Evolutionary conservation across 1,140 invertebrate genomes (phyloP), one percentile per base, ranked within the genome.

Genomic region (Apolygus lucorum): DNA sequence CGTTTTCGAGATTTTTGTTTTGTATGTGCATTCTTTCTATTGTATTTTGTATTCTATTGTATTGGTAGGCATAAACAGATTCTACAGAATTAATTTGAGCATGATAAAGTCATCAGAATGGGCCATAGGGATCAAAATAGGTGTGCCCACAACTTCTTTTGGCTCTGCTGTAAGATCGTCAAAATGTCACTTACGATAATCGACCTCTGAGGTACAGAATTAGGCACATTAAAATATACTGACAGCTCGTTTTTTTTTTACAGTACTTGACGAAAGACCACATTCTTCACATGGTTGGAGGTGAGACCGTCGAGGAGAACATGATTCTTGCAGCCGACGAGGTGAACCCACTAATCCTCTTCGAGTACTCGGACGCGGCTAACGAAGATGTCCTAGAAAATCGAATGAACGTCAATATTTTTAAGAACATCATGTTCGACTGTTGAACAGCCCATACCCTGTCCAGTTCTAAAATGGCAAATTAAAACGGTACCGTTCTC

Each of bases 331-430:
- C 64, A 21, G 64, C 28, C 2, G 26, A 66, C 4, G 29, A 29
- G 26, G n/a, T 66, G 14, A 66, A 66, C 28, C 28, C 28, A 2
- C 28, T 29, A 11, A n/a, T 66, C 29, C 64, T 66, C 66, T 52
- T 69, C 72, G 63, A 63, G 68, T 66, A 66, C 28, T 14, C 26
- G 11, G 64, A 66, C 13, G 64, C 64, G 11, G 64, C 64, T 1
- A 29, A 66, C 21, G 11, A n/a, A 22, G 21, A 21, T 2, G 14
- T 2, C 14, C 22, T 2, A 25, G 64, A 66, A 29, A 28, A 66
- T 1, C 27, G 1, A 1, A 66, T 66, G 13, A 28, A 28, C n/a
- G 2, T 28, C n/a, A 66, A 66, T 29, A 66, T 66, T 2, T 14
- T 34, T 1, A 28, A 66, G n/a, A 34, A 66, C 64, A 66, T n/a